A percentile compares a stretch with the other conserved stretches of the same genome.
These are phyloP conservation scores for Malachius bipustulatus DNA, from an alignment of 2,888 invertebrate genomes.

Conservation along the genomic window DNA sequence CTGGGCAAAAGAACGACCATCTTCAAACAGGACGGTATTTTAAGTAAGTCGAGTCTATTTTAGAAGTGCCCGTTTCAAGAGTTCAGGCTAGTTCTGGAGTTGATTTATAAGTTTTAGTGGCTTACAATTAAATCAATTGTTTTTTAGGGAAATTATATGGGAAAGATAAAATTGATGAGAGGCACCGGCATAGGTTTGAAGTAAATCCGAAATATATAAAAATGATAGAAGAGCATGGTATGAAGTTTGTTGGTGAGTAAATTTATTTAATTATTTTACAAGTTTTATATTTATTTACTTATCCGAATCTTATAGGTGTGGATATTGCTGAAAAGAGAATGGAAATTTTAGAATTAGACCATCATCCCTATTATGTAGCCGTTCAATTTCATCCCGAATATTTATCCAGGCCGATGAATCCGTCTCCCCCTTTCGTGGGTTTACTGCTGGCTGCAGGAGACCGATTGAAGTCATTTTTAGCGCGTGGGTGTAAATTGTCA, in stretches of 20 bases:
- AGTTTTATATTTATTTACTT: slow-evolving; percentile 20
- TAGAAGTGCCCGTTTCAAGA: no score
- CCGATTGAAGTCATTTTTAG: slow-evolving; percentile 60
- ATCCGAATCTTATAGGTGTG: no score
- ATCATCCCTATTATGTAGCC: slow-evolving; percentile 86
- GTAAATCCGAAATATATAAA: slow-evolving; percentile 83
- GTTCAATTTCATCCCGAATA: slow-evolving; percentile 99
- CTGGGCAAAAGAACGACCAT: slow-evolving; percentile 85
- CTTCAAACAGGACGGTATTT: slow-evolving; percentile 49
- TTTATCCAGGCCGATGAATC: slow-evolving; percentile 76
- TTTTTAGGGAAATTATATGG: slow-evolving; percentile 61
- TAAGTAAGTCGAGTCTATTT: slow-evolving; percentile 55
- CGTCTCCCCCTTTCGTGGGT: slow-evolving; percentile 93
- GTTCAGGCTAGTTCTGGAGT: no score
- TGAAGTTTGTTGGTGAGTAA: slow-evolving; percentile 70
- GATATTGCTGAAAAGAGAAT: slow-evolving; percentile 78
- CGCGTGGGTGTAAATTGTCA: slow-evolving; percentile 61
- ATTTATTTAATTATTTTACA: not conserved
- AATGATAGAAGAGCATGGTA: slow-evolving; percentile 65
- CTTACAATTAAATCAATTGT: not conserved
- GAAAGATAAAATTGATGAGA: slow-evolving; percentile 72
- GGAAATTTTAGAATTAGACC: slow-evolving; percentile 83
- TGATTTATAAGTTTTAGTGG: no score
- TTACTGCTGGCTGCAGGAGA: slow-evolving; percentile 81
- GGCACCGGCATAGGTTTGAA: slow-evolving; percentile 96